Evolutionary conservation across 2,797 vertebrate genomes (phyloP).

Genomic region (Siniperca scherzeri): DNA sequence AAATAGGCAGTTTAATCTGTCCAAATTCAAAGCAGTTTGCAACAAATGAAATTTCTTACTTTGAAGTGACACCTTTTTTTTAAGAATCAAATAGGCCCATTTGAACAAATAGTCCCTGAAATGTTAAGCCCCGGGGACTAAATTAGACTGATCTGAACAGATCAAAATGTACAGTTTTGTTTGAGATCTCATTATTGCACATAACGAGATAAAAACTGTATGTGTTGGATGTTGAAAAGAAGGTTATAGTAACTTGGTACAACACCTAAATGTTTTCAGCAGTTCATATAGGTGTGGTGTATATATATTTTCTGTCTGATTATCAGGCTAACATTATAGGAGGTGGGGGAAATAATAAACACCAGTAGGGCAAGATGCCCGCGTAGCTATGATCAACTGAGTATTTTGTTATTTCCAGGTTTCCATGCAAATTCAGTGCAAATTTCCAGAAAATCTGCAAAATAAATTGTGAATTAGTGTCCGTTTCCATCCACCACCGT

Average conservation of each 20-base stretch:
- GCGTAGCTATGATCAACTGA: neutral
- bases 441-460: neutral
- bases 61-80: neutral
- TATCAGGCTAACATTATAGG: neutral
- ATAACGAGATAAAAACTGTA: neutral
- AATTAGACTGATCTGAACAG: neutral
- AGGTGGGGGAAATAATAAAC: neutral
- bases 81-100: neutral
- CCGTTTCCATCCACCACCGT: neutral
- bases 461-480: neutral
- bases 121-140: neutral
- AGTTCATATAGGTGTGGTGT: neutral
- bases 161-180: neutral
- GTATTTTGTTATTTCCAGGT: too few species aligned
- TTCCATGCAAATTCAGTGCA: neutral
- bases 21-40: neutral
- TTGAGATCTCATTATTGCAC: neutral
- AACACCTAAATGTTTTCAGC: neutral
- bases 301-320: neutral
- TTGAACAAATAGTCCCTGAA: neutral
- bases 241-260: neutral
- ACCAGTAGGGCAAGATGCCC: neutral
- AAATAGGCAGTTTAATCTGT: neutral
- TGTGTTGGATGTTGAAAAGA: neutral
- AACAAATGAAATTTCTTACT: conserved; percentile 1